Conservation (phyloP, 2,113 vertebrate species). For the Zosterops lateralis region DNA sequence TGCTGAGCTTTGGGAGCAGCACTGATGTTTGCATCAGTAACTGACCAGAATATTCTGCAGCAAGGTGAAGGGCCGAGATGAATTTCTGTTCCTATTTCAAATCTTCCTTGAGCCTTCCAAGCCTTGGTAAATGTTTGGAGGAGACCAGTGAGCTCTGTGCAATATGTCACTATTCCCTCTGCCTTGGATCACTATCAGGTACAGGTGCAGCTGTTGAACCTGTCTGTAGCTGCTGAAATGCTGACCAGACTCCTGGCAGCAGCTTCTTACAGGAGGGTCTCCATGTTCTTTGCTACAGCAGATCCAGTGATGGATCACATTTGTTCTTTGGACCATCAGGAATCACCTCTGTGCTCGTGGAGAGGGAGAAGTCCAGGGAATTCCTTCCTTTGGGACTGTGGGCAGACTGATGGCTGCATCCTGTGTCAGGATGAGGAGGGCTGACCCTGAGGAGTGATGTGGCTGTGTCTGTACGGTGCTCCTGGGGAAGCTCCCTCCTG, state of each 20-base stretch:
- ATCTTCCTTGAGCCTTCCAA: background rate
- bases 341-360: background rate
- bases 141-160: fast-evolving
- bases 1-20: background rate
- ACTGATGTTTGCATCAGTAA: background rate
- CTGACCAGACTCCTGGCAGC: background rate
- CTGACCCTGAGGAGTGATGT: background rate
- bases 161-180: background rate
- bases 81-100: background rate
- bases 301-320: fast-evolving
- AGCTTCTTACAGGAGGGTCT: background rate
- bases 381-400: background rate
- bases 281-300: fast-evolving
- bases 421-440: background rate
- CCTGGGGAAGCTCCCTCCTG: background rate
- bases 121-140: background rate
- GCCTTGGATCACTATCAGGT: background rate
- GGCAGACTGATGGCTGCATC: background rate
- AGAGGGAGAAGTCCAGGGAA: background rate
- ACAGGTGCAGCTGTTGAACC: background rate
- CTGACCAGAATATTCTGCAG: background rate
- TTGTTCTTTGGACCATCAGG: background rate
- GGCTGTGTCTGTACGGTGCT: background rate
- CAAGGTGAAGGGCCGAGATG: background rate
- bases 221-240: background rate